These are phyloP conservation scores for Oncorhynchus masou DNA, from an alignment of 2,113 vertebrate species.

Conservation along the genomic window DNA sequence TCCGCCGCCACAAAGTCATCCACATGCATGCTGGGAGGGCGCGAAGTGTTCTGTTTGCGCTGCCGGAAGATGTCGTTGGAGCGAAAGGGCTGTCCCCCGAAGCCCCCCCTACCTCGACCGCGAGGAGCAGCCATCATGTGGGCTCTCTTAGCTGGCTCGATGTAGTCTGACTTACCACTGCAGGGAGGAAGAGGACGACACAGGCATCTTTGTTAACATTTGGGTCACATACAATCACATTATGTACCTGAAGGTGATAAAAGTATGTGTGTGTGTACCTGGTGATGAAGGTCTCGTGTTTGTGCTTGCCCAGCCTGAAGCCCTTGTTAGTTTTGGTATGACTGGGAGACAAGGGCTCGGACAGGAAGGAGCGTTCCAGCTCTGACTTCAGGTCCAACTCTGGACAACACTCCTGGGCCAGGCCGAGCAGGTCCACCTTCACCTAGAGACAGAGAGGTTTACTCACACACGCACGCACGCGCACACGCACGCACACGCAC, in stretches of 20 bases:
- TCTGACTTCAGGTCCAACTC: conserved; percentile 95
- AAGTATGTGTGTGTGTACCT: conserved; percentile 95
- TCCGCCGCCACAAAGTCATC: conserved; percentile 98
- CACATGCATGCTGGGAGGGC: conserved; percentile 97
- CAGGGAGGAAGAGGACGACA: neutral
- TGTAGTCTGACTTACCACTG: conserved; percentile 95
- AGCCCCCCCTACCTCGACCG: conserved; percentile 91
- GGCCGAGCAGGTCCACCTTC: conserved; percentile 92
- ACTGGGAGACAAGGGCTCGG: conserved; percentile 91
- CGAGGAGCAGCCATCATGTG: conserved; percentile 92
- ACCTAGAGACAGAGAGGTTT: conserved; percentile 68
- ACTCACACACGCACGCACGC: neutral
- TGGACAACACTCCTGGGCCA: conserved; percentile 94
- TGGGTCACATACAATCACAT: neutral
- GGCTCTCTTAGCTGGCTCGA: conserved; percentile 94
- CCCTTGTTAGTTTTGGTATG: conserved; percentile 89
- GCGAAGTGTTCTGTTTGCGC: conserved; percentile 96
- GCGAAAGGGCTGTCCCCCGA: conserved; percentile 85
- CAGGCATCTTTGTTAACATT: neutral
- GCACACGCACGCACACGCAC: neutral
- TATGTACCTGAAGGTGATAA: conserved; percentile 92
- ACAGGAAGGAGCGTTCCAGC: conserved; percentile 93
- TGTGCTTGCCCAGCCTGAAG: conserved; percentile 96
- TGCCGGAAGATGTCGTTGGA: conserved; percentile 97
- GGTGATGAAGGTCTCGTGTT: conserved; percentile 96